Evolutionary conservation across 1,140 invertebrate genomes (phyloP).

Genomic region (Drosophila setifemur): DNA sequence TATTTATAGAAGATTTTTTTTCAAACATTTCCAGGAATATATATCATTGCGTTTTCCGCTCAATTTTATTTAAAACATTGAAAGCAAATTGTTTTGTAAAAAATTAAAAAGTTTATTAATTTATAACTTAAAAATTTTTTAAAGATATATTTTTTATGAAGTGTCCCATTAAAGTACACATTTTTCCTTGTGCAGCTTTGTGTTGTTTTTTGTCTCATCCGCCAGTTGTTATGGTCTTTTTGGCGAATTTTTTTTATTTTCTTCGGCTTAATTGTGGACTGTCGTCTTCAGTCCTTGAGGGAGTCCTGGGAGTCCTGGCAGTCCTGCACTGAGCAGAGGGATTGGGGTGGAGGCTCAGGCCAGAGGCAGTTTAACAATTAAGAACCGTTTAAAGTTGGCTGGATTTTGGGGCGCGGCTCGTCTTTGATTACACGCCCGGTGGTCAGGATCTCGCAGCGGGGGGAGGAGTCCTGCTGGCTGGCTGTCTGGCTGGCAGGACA

Average conservation of each 20-base stretch:
- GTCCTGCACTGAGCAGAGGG: not conserved
- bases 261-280: constrained; percentile 61
- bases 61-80: too few relatives aligned
- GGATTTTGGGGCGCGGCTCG: constrained; percentile 43
- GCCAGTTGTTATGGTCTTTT: constrained; percentile 20
- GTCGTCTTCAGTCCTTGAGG: constrained; percentile 22
- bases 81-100: too few relatives aligned
- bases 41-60: too few relatives aligned
- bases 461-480: not conserved
- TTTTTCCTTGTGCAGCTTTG: constrained; percentile 23
- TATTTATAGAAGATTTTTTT: too few relatives aligned
- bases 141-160: not conserved
- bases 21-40: too few relatives aligned
- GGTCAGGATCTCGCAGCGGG: too few relatives aligned
- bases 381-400: constrained; percentile 72
- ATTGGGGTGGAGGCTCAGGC: constrained; percentile 18
- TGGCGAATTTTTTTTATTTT: constrained; percentile 24
- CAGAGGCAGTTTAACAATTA: constrained; percentile 74
- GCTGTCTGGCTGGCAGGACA: constrained; percentile 16
- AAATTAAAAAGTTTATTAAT: not conserved
- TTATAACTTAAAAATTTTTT: too few relatives aligned
- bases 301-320: not conserved
- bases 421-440: constrained; percentile 40
- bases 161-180: not conserved
- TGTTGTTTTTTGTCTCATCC: constrained; percentile 10